Conservation (phyloP, 1,140 invertebrate species). For the Papilio glaucus region DNA sequence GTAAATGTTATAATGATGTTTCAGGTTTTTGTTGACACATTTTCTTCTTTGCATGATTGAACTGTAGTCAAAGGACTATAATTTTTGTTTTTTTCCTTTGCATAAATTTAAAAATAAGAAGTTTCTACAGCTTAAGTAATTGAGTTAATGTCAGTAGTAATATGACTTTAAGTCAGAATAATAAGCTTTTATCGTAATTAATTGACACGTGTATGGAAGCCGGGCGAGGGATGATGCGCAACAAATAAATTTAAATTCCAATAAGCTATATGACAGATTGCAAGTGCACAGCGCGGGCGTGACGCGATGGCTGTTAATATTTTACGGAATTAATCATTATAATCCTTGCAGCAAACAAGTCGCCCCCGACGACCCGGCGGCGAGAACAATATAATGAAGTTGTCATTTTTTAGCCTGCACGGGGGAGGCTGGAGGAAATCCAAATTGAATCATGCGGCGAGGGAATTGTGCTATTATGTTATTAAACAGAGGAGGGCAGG, state of each 20-base stretch:
- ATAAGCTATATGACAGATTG: slow-evolving; percentile 64
- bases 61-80: background rate
- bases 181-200: slow-evolving; percentile 20
- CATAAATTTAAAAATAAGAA: background rate
- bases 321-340: slow-evolving; percentile 83
- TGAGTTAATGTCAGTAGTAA: background rate
- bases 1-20: no score
- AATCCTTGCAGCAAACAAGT: slow-evolving; percentile 82
- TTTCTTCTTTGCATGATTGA: no score
- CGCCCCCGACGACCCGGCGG: slow-evolving; percentile 74
- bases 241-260: slow-evolving; percentile 63
- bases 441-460: slow-evolving; percentile 85
- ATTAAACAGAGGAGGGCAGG: slow-evolving; percentile 84
- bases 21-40: no score
- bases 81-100: background rate
- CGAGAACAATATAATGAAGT: slow-evolving; percentile 82
- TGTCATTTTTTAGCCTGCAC: slow-evolving; percentile 81
- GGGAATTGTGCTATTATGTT: slow-evolving; percentile 85
- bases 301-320: slow-evolving; percentile 79
- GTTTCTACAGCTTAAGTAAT: background rate
- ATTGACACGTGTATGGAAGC: slow-evolving; percentile 18
- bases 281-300: slow-evolving; percentile 74
- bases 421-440: slow-evolving; percentile 83
- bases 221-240: background rate
- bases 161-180: background rate